Base-by-base conservation (phyloP, 2,797 vertebrate genomes). In the Orientallactaga sibirica region DNA sequence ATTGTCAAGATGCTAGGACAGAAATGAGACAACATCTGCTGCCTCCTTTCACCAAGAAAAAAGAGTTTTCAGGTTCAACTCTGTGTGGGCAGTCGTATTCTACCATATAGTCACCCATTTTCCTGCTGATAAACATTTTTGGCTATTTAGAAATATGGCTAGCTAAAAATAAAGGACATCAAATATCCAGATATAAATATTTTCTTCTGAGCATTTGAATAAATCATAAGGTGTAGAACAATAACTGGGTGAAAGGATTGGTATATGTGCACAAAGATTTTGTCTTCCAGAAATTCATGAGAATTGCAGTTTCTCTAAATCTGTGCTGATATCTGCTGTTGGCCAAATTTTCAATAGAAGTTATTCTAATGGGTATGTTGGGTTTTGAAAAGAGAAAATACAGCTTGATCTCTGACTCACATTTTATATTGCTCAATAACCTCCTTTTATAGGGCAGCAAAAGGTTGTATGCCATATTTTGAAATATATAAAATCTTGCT, bases 401-500 rank as follows among this genome's bases (percentile, higher is more conserved):
- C 43, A 76, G 48, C 93, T 43, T 75, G 7, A n/a, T 83, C 62
- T 95, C 48, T 77, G 62, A 79, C 37, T 74, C 24, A 58, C 55
- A 82, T 55, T 80, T 89, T 79, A 67, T 86, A 58, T 64, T 79
- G 78, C 90, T 58, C 12, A 94, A 75, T 58, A 92, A 67, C 5
- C 79, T 22, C 22, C 22, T 84, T 92, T 66, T n/a, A 74, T 8
- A 81, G 25, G 25, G 5, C 0, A 74, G 15, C 67, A 93, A 94
- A 92, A 92, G 73, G 6, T 4, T 74, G 2, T 16, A 75, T 58
- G 84, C 64, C 70, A 27, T 70, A 75, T 11, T 90, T 92, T 68
- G 55, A 94, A 89, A 86, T 88, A 92, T 88, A 92, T n/a, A 77
- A 88, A 75, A 88, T 64, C 10, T 62, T 73, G 78, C 19, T 27